Percentiles rank a stretch among this genome's conserved stretches.
phyloP scores from a whole-genome alignment of 2,888 invertebrate species.

The Trachelus stipa region DNA sequence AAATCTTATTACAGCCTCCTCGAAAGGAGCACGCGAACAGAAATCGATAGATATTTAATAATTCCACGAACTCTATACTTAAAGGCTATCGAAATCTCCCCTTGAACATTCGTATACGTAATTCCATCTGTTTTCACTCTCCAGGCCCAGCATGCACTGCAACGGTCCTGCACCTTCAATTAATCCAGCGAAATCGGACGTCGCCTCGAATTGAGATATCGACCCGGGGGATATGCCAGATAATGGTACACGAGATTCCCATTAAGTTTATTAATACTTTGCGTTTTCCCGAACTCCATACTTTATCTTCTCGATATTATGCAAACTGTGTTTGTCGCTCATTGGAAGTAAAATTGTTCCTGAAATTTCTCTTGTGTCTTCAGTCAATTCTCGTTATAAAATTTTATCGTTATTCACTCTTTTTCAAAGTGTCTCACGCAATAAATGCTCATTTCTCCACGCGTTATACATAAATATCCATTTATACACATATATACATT shows the following conservation, averaged over 20 bases:
- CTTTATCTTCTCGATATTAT: background rate
- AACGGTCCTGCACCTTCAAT: constrained; percentile 1
- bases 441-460: background rate
- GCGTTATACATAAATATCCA: too few species aligned
- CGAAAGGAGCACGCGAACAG: background rate
- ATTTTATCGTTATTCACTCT: background rate
- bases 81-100: background rate
- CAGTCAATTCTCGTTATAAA: background rate
- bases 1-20: background rate
- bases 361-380: background rate
- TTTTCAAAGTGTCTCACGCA: background rate
- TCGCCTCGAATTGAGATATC: constrained; percentile 40
- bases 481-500: too few species aligned
- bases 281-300: background rate
- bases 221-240: background rate
- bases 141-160: background rate
- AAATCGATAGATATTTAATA: background rate
- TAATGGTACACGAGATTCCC: constrained; percentile 37
- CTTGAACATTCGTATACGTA: background rate
- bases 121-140: background rate
- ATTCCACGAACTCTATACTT: background rate
- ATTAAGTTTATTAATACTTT: constrained; percentile 27
- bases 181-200: constrained; percentile 33
- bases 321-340: background rate
- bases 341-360: background rate